Evolutionary conservation across 2,113 vertebrate genomes (phyloP).

Genomic region (Anoura caudifer): DNA sequence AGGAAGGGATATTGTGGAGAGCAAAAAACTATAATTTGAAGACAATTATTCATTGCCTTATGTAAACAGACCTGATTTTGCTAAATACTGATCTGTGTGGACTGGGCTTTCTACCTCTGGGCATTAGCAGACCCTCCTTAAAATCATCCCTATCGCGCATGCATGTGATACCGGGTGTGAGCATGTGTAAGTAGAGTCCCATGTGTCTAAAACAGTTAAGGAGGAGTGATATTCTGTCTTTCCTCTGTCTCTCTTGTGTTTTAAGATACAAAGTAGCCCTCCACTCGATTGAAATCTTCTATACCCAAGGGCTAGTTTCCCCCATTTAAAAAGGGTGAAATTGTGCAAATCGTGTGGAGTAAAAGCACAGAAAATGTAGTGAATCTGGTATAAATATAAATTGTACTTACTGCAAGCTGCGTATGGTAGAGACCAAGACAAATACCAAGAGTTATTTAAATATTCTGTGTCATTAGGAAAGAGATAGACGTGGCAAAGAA

Average conservation of each 20-base stretch:
- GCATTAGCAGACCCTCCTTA: neutral
- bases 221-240: neutral
- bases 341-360: neutral
- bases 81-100: neutral
- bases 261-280: neutral
- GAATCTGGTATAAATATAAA: neutral
- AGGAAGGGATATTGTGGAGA: neutral
- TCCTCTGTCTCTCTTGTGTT: neutral
- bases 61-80: slow-evolving; percentile 13
- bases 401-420: neutral
- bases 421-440: neutral
- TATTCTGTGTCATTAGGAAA: slow-evolving; percentile 72
- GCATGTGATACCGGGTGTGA: neutral
- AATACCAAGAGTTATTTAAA: neutral
- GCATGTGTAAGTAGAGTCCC: neutral
- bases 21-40: neutral
- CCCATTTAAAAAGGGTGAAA: neutral
- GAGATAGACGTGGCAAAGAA: slow-evolving; percentile 81
- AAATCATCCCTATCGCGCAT: neutral
- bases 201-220: neutral
- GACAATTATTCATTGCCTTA: neutral
- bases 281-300: neutral
- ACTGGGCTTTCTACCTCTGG: neutral
- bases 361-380: neutral
- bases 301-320: neutral